Base-by-base conservation (phyloP, 2,113 vertebrate genomes). In the Zosterops pallidus region DNA sequence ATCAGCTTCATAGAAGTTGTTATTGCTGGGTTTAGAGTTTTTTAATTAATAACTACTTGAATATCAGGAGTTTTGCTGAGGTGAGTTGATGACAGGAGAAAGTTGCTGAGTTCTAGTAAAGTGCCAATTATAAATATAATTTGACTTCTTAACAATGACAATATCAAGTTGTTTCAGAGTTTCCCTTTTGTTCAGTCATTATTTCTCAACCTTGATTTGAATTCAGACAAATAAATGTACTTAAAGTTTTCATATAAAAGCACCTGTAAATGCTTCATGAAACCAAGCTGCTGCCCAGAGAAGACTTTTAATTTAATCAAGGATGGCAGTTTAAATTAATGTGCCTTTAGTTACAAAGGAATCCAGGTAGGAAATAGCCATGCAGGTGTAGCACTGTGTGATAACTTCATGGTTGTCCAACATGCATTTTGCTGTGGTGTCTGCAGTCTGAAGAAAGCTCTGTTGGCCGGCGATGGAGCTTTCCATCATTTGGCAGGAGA, bases 391-490 rank as follows among this genome's bases (percentile, higher is more conserved):
- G 39, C 29, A 4, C 16, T 19, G 33, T 35, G 39, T 28, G 49
- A 9, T 33, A 14, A 9, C 3, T 39, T 42, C 10, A 2, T 20
- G 42, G 9, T 9, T 71, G 35, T 42, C 63, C 65, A 50, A 39
- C 23, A 3, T 1, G 3, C 2, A 0, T 49, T 70, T 75, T 60
- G 6, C 31, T 29, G n/a, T 12, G 6, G n/a, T 47, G 21, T 35
- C n/a, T 65, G 26, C 18, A 18, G 33, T 29, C 65, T 0, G 0
- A 44, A 44, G 31, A 41, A 53, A 17, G 2, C 6, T 52, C 28
- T 75, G 3, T 35, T 44, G 46, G 16, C 10, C 57, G 75, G 14
- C 5, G 4, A 8, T 19, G 28, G 63, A 49, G 11, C 19, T 20
- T 68, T 53, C 31, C 31, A 6, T 22, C 21, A 12, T 23, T 42